Evolutionary conservation across 2,888 invertebrate species (phyloP), one percentile per base, ranked within the genome.

Genomic region (Erebia epiphron): DNA sequence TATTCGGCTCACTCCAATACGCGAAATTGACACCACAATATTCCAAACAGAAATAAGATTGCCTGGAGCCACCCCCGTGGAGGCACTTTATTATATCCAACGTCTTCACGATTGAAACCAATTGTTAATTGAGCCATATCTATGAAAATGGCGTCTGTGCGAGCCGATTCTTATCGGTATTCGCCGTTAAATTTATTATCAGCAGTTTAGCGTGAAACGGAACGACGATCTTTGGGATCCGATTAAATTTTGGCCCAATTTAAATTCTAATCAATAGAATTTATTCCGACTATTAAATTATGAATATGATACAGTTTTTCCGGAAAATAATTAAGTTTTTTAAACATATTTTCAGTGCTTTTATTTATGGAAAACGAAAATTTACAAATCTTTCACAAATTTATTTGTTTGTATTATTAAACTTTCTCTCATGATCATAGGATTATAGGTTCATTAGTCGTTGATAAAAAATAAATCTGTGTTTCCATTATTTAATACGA

Each of bases 51-150:
- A 92, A 91, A 92, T 92, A 92, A 91, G 90, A 91, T 90, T 89
- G 91, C 89, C 86, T 86, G 80, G 80, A 84, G 86, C 88, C 86
- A 79, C 87, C 87, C 75, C 82, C 71, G 80, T 79, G 87, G 89
- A 84, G 90, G 87, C 84, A 88, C 89, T 92, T 92, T 92, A 91
- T 92, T 91, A 91, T 84, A 83, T 86, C 86, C 88, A 89, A 90
- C 90, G 92, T 92, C 91, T 91, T 91, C 91, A 83, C 91, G 92
- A 92, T 92, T 92, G 92, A 92, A 92, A 91, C 91, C 93, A 88
- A 91, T 92, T 92, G 93, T 93, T 92, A 93, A 92, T 93, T 92
- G 93, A 93, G 93, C 90, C 88, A 90, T 93, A 92, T 93, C 93
- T 92, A 90, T 91, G 92, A 92, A 90, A 92, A 91, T 91, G 88